Conservation (phyloP, 2,797 vertebrate genomes). For the Channa striata region DNA sequence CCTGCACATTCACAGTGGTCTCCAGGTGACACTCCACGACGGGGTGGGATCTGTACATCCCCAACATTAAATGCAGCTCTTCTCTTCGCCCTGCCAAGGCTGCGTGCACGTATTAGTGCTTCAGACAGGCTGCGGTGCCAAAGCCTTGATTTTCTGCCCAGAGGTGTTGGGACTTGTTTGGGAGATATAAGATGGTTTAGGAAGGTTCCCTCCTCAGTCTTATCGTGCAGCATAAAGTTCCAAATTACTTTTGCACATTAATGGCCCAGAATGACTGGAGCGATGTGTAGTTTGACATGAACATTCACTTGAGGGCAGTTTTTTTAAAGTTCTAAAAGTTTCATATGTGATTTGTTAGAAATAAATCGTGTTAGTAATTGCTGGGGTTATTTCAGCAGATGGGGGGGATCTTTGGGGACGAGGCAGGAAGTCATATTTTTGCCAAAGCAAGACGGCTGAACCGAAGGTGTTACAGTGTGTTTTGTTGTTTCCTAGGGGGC, state of each 20-base stretch:
- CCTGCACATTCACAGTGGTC: slow-evolving; percentile 7
- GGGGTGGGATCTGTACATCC: slow-evolving; percentile 56
- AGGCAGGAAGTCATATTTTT: slow-evolving; percentile 79
- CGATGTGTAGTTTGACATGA: no score
- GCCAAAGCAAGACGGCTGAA: slow-evolving; percentile 70
- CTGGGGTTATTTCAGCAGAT: no score
- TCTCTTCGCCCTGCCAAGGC: slow-evolving; percentile 41
- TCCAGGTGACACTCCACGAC: background rate
- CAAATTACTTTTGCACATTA: no score
- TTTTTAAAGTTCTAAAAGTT: background rate
- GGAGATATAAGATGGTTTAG: slow-evolving; percentile 30
- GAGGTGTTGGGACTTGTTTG: slow-evolving; percentile 74
- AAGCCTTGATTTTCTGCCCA: slow-evolving; percentile 65
- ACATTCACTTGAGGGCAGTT: no score
- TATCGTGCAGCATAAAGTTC: slow-evolving; percentile 18
- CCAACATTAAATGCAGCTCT: slow-evolving; percentile 40
- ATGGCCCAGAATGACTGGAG: no score
- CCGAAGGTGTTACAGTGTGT: slow-evolving; percentile 83
- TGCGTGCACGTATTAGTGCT: slow-evolving; percentile 48
- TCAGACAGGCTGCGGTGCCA: slow-evolving; percentile 68
- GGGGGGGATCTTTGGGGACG: slow-evolving; percentile 6
- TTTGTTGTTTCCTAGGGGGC: slow-evolving; percentile 72
- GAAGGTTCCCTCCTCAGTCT: slow-evolving; percentile 44
- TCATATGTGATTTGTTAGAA: background rate
- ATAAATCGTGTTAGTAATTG: background rate